Conservation (phyloP, 2,113 vertebrate species). For the Astatoreochromis straeleni region DNA sequence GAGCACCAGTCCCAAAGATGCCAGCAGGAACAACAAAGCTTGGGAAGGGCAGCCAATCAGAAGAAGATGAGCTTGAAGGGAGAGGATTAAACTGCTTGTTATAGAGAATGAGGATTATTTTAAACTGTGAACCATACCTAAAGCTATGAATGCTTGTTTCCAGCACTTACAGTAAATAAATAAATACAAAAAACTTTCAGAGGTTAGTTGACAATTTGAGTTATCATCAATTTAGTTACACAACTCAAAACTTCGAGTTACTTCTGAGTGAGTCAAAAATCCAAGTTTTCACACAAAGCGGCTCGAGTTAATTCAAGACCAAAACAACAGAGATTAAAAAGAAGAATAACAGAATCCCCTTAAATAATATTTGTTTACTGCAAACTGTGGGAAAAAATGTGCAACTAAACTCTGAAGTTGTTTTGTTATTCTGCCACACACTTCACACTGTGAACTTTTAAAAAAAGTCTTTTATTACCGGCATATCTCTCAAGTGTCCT, state of each 20-base stretch:
- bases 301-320: not conserved
- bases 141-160: not conserved
- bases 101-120: not conserved
- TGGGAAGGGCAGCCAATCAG: not conserved
- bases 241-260: not conserved
- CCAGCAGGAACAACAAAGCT: not conserved
- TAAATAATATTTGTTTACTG: not conserved
- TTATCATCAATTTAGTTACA: not conserved
- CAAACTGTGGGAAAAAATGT: not conserved
- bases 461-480: accelerated
- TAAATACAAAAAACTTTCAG: not conserved
- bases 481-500: not conserved
- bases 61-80: not conserved
- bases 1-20: not conserved
- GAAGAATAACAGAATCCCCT: not conserved
- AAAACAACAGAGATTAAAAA: not conserved
- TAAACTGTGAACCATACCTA: not conserved
- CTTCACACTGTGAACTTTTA: not conserved
- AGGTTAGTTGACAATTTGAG: not conserved
- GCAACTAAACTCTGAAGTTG: not conserved
- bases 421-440: not conserved
- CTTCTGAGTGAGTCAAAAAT: not conserved
- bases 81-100: not conserved
- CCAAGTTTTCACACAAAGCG: not conserved
- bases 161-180: not conserved